Conservation (phyloP, 2,888 invertebrate species). For the Chorisops tibialis region DNA sequence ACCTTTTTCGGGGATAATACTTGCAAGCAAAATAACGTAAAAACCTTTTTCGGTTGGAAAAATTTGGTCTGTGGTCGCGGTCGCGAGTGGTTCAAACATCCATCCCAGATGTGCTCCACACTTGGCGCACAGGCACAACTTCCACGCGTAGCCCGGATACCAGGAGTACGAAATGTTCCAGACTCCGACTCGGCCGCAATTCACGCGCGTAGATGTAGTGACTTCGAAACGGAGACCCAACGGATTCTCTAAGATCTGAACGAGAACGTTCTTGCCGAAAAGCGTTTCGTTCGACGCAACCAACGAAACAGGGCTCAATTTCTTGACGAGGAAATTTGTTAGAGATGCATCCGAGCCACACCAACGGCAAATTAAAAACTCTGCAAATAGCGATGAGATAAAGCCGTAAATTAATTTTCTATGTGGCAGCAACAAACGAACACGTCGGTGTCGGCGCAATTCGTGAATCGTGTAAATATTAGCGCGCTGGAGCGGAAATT, state of each 20-base stretch:
- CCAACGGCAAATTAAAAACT: slow-evolving; percentile 58
- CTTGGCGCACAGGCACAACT: slow-evolving; percentile 59
- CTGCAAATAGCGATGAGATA: slow-evolving; percentile 41
- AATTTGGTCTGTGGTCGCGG: slow-evolving; percentile 39
- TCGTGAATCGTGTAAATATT: not conserved
- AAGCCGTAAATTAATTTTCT: not conserved
- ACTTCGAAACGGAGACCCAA: slow-evolving; percentile 57
- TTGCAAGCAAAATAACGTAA: slow-evolving; percentile 44
- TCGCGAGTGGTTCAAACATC: slow-evolving; percentile 55
- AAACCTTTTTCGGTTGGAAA: slow-evolving; percentile 46
- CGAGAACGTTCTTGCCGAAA: slow-evolving; percentile 56
- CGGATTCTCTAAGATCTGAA: slow-evolving; percentile 59
- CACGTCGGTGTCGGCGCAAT: slow-evolving; percentile 14
- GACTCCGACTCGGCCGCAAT: slow-evolving; percentile 55
- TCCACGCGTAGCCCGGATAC: slow-evolving; percentile 67
- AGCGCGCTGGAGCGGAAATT: not conserved
- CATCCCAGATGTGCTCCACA: slow-evolving; percentile 63
- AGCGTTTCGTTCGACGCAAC: slow-evolving; percentile 54
- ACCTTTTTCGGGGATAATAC: slow-evolving; percentile 47
- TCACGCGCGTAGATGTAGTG: slow-evolving; percentile 55
- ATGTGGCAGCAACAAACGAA: not conserved
- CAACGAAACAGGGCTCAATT: slow-evolving; percentile 55
- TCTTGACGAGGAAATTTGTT: slow-evolving; percentile 55
- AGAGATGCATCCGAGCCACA: slow-evolving; percentile 61
- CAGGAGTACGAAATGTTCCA: slow-evolving; percentile 59